phyloP scores from a whole-genome alignment of 1,140 invertebrate genomes.

The Plectrocnemia conspersa region DNA sequence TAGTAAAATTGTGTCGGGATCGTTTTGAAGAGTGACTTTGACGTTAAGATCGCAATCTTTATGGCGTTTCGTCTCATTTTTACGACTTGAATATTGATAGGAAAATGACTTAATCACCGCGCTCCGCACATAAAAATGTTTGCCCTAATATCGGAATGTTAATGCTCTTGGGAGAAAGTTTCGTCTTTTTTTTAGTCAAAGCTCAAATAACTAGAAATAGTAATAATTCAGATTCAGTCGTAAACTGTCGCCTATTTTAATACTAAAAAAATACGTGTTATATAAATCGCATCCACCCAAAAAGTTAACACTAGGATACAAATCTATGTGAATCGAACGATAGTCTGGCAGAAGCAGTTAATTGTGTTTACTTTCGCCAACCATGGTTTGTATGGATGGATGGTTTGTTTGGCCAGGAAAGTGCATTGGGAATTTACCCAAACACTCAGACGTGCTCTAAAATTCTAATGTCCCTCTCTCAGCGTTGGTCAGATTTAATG shows the following conservation, averaged over 20 bases:
- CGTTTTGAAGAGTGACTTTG: too few species aligned
- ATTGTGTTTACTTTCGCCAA: conserved; percentile 11
- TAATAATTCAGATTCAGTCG: conserved; percentile 1
- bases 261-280: neutral
- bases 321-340: neutral
- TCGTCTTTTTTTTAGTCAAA: neutral
- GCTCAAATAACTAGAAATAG: neutral
- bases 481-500: neutral
- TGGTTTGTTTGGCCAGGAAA: conserved; percentile 7
- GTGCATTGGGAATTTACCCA: conserved; percentile 17
- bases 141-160: too few species aligned
- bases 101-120: too few species aligned
- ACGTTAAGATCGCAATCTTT: too few species aligned
- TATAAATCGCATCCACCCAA: neutral
- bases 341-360: neutral
- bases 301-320: neutral
- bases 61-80: too few species aligned
- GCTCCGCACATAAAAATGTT: too few species aligned
- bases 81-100: too few species aligned
- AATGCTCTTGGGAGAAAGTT: neutral
- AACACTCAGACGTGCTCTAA: conserved; percentile 13
- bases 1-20: too few species aligned
- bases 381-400: neutral
- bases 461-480: conserved; percentile 7
- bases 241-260: neutral